Evolutionary conservation across 2,888 invertebrate species (phyloP).

Genomic region (Halictus ligatus): DNA sequence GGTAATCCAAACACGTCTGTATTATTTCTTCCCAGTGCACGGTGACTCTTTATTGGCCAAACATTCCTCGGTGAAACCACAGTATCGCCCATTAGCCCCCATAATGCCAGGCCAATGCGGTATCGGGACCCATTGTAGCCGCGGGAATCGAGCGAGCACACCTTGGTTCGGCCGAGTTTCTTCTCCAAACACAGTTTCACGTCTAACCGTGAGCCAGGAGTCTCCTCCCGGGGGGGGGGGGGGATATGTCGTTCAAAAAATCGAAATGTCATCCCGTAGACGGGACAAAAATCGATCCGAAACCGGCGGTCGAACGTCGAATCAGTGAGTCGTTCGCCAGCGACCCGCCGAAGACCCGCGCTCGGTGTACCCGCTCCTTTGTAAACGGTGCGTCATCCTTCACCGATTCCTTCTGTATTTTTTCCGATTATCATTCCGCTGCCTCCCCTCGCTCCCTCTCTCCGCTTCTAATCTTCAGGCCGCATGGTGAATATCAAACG

Average conservation of each 20-base stretch:
- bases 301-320: not conserved
- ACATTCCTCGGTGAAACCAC: constrained; percentile 4
- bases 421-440: constrained; percentile 11
- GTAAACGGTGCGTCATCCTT: constrained; percentile 12
- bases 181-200: not conserved
- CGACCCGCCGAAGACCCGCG: not conserved
- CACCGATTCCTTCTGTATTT: constrained; percentile 14
- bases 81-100: not conserved
- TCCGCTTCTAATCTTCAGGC: not conserved
- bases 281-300: not conserved
- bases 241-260: constrained; percentile 8
- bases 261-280: constrained; percentile 9
- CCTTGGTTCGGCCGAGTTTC: not conserved
- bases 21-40: not conserved
- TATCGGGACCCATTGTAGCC: not conserved
- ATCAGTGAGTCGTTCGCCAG: not conserved
- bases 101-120: not conserved
- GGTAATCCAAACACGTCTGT: not conserved
- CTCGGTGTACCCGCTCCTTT: not conserved
- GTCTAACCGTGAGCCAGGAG: not conserved
- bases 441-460: not conserved
- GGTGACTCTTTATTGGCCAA: constrained; percentile 6
- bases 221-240: not conserved
- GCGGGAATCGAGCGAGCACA: not conserved
- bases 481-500: constrained; percentile 57